phyloP scores from a whole-genome alignment of 1,140 invertebrate genomes.

The Tyrophagus putrescentiae region DNA sequence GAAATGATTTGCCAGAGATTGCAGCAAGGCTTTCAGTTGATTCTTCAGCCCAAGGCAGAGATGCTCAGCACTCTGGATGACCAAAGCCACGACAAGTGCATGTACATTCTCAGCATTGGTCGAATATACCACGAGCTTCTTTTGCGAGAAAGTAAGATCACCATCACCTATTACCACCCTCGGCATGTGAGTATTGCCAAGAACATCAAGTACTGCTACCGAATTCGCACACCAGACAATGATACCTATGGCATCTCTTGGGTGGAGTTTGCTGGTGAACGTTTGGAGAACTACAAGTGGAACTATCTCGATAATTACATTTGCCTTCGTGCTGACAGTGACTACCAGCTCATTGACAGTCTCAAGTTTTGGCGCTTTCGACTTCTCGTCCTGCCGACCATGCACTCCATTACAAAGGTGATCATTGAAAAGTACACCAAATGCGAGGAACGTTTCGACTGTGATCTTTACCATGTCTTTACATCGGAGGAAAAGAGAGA shows the following conservation, averaged over 20 bases:
- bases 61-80: background rate
- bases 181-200: constrained; percentile 82
- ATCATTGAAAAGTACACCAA: constrained; percentile 45
- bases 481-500: constrained; percentile 47
- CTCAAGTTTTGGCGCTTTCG: constrained; percentile 90
- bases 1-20: constrained; percentile 80
- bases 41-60: constrained; percentile 38
- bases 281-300: constrained; percentile 92
- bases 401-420: constrained; percentile 34
- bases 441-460: constrained; percentile 45
- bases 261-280: constrained; percentile 83
- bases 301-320: constrained; percentile 95
- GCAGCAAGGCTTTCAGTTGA: constrained; percentile 78
- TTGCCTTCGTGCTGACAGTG: constrained; percentile 65
- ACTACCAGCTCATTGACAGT: constrained; percentile 38
- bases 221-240: constrained; percentile 83
- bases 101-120: constrained; percentile 60
- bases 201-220: constrained; percentile 64
- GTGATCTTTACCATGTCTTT: constrained; percentile 58
- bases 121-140: constrained; percentile 84
- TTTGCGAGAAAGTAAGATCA: constrained; percentile 67
- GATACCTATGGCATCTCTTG: constrained; percentile 84
- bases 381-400: constrained; percentile 62
- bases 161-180: constrained; percentile 77
- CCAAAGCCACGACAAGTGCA: background rate